Evolutionary conservation across 2,113 vertebrate genomes (phyloP).

Genomic region (Cranoglanis bouderius): DNA sequence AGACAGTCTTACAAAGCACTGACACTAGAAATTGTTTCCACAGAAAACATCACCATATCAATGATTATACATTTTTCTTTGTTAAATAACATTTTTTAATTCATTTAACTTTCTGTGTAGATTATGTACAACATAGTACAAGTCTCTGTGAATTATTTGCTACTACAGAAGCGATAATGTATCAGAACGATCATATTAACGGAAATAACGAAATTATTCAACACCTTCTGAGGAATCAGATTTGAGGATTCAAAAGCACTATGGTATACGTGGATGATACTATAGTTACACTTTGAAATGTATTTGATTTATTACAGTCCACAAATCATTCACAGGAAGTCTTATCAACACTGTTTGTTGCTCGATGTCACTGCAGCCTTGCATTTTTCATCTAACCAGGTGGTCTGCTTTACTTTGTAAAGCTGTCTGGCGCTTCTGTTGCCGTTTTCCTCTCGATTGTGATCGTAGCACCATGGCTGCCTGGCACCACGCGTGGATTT

Average conservation of each 20-base stretch:
- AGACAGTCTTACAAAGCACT: not conserved
- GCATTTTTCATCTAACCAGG: constrained; percentile 6
- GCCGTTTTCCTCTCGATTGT: not conserved
- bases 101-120: not conserved
- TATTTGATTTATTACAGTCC: not conserved
- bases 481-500: constrained; percentile 59
- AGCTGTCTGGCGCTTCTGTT: not conserved
- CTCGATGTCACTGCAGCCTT: not conserved
- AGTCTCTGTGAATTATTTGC: not conserved
- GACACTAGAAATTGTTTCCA: not conserved
- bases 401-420: not conserved
- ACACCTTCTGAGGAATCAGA: not conserved
- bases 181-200: not conserved
- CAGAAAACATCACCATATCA: not conserved
- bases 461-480: constrained; percentile 63
- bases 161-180: not conserved
- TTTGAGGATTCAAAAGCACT: not conserved
- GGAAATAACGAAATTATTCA: not conserved
- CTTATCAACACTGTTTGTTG: not conserved
- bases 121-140: not conserved
- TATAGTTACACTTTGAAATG: not conserved
- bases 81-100: not conserved
- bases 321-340: constrained; percentile 9
- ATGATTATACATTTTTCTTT: not conserved
- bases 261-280: not conserved